A percentile compares a stretch with the other conserved stretches of the same genome.
These are phyloP conservation scores for human DNA, from an alignment of 2,113 vertebrate genomes.

Conservation along the genomic window GRCh38 chr3:65167001-65167500, in stretches of 20 bases:
- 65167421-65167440: not conserved
- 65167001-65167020: constrained; percentile 18
- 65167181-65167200: not conserved
- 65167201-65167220: not conserved
- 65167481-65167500: not conserved
- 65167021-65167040: not conserved
- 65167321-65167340: not conserved
- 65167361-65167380: not conserved
- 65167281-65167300: not conserved
- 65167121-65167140: constrained; percentile 33
- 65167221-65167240: not conserved
- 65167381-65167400: not conserved
- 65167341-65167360: not conserved
- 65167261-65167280: not conserved
- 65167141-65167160: constrained; percentile 3
- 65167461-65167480: not conserved
- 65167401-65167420: not conserved
- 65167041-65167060: not conserved
- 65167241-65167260: not conserved
- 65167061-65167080: not conserved
- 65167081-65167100: not conserved
- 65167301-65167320: not conserved
- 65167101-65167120: not conserved
- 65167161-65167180: not conserved
- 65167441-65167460: not conserved